phyloP scores from a whole-genome alignment of 2,888 invertebrate genomes.

The Acrobeloides nanus region DNA sequence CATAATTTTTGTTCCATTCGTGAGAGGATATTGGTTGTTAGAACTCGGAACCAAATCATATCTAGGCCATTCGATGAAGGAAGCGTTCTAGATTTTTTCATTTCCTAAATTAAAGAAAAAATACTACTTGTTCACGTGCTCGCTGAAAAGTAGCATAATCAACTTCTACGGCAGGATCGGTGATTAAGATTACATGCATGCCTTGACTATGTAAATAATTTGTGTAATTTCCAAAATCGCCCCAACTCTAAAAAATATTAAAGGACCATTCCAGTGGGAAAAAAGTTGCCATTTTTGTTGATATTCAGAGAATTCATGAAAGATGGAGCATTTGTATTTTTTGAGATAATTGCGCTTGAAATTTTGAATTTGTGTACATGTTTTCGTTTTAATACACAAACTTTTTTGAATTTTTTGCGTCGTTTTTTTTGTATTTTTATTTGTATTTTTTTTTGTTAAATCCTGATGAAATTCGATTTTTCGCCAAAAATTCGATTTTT shows the following conservation, averaged over 20 bases:
- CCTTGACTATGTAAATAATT: conserved; percentile 31
- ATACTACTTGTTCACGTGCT: conserved; percentile 22
- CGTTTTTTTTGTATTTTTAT: no score
- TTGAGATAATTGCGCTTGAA: no score
- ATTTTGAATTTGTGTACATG: no score
- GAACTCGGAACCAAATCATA: conserved; percentile 31
- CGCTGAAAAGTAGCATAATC: conserved; percentile 38
- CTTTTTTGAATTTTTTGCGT: no score
- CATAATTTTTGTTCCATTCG: conserved; percentile 41
- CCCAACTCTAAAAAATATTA: conserved; percentile 40
- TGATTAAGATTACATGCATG: conserved; percentile 45
- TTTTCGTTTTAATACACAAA: no score
- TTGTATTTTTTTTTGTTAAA: no score
- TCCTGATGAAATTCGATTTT: no score
- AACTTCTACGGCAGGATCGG: conserved; percentile 45
- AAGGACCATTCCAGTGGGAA: no score
- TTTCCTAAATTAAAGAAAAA: background rate
- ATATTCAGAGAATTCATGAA: no score
- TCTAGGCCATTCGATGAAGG: conserved; percentile 45
- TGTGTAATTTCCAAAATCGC: conserved; percentile 33
- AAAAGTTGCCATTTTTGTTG: no score
- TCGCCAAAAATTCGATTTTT: no score
- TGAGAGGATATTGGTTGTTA: conserved; percentile 44
- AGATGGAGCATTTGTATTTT: no score
- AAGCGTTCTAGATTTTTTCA: conserved; percentile 26